Conservation (phyloP, 2,113 vertebrate genomes). For the Aix galericulata region DNA sequence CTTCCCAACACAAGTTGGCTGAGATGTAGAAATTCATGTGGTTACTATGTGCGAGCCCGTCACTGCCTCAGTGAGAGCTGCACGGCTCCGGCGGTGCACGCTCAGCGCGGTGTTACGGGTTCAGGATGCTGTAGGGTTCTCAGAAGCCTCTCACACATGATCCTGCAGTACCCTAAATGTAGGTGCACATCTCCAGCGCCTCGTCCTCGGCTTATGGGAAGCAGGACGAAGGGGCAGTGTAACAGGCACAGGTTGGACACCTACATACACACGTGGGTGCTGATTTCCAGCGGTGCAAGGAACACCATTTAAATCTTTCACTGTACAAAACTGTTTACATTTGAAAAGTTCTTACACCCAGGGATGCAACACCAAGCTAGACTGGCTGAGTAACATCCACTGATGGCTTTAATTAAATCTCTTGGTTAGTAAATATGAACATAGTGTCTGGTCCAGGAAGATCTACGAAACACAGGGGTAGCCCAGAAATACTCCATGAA, state of each 20-base stretch:
- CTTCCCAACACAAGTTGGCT: conserved; percentile 33
- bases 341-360: not conserved
- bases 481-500: not conserved
- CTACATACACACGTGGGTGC: accelerated
- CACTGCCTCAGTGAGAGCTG: not conserved
- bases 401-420: conserved; percentile 62
- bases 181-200: not conserved
- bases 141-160: accelerated
- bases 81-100: not conserved
- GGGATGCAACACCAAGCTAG: not conserved
- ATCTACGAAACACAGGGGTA: not conserved
- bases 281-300: not conserved
- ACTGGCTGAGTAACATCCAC: not conserved
- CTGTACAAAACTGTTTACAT: not conserved
- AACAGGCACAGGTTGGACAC: not conserved
- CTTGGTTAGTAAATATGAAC: not conserved
- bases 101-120: not conserved
- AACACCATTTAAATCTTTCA: accelerated
- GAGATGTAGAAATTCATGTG: conserved; percentile 21
- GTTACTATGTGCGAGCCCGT: conserved; percentile 7
- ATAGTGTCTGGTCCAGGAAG: not conserved
- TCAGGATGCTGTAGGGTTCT: not conserved
- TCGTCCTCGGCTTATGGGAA: not conserved
- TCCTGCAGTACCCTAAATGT: accelerated
- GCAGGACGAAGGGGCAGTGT: not conserved